Evolutionary conservation across 2,888 invertebrate genomes (phyloP), one percentile per base, ranked within the genome.

Genomic region (Parnassius apollo): DNA sequence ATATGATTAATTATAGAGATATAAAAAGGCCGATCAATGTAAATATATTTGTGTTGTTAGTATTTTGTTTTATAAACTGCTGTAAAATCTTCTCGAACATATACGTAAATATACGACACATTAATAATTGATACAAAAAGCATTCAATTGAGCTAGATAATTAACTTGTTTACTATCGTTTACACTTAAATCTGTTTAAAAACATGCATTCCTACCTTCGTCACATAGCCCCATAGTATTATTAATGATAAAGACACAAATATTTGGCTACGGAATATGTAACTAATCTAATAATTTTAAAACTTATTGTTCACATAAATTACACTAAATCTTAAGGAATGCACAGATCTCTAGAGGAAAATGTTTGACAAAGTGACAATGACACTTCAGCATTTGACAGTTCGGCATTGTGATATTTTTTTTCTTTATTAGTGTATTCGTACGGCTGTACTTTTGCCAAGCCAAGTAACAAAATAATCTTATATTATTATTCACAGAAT

Each of bases 221-320:
- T 91, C 88, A 68, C 91, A 89, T 66, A 90, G 83, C 66, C 91
- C 90, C 90, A 91, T 91, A 63, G 59, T 71, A 65, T 58, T 61
- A 35, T 61, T 42, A 42, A 58, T 61, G 44, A 56, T 35, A 12
- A n/a, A 58, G 53, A 42, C 65, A 64, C 61, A 60, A 59, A 11
- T 2, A 49, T n/a, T 13, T 59, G 46, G 25, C 9, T 22, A 42
- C 45, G 22, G 49, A 52, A 42, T 10, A 56, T 42, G 13, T 45
- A 12, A n/a, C 22, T 49, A 60, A 44, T 49, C 10, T 57, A 42
- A 22, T 49, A 35, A 35, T 42, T 59, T 59, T 56, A 11, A 22
- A 55, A 57, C 56, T 64, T 63, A 57, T 57, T 46, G n/a, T n/a
- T 64, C 56, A 64, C 59, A 56, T 51, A 56, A 54, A 51, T 50